Base-by-base conservation (phyloP, 2,113 vertebrate genomes). In the Eretmochelys imbricata region DNA sequence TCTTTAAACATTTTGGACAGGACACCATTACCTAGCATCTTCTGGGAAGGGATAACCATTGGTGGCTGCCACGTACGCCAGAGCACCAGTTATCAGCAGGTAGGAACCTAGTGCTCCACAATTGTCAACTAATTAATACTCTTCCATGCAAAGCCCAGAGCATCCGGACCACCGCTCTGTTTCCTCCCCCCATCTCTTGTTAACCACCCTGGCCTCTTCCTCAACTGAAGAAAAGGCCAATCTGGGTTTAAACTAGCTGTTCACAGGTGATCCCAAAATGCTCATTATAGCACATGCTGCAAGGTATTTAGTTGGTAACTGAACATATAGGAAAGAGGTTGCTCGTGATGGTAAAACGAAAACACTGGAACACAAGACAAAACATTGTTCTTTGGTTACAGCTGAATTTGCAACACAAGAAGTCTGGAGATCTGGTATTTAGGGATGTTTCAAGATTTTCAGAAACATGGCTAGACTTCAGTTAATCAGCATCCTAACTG, bases 31-130 rank as follows among this genome's bases (percentile, higher is more conserved):
- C 31, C 4, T n/a, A 75, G 80, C 25, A 2, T 10, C 49, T 31
- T 82, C 55, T 1, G 0, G 80, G 76, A 90, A 88, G 88, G 82
- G 80, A 93, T 78, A 57, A 90, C 83, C 88, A 72, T 53, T 49
- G 85, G 81, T 19, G 13, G 42, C 69, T 92, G 90, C 96, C 85
- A 80, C 59, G 48, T 9, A 16, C 31, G 89, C 72, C 69, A 80
- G 85, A 82, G 78, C 82, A 49, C 53, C 94, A 72, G 65, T 75
- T 42, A 76, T 48, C 95, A 91, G 90, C 90, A 94, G 91, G 90
- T 94, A 92, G 93, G 85, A 12, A 78, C 85, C 80, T 42, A 50
- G 83, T 51, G 69, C 57, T 90, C 89, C 80, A 53, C 3, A 1
- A 80, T 42, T 3, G 0, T 22, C 57, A 76, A 80, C 49, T 38